phyloP scores from a whole-genome alignment of 2,113 vertebrate species.

The Salvelinus alpinus region DNA sequence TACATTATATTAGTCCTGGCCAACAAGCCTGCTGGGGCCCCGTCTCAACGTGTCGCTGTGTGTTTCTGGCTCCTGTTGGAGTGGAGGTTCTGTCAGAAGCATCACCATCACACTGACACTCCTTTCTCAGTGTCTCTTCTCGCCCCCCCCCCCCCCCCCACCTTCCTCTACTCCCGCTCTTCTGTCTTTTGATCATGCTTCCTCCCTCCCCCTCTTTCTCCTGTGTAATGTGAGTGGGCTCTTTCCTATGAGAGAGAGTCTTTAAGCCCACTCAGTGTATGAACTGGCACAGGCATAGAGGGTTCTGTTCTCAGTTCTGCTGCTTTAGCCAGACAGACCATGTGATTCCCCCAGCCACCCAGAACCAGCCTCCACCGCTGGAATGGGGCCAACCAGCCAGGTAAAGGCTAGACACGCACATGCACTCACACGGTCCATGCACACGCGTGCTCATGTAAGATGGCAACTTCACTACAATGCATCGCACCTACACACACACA shows the following conservation, averaged over 20 bases:
- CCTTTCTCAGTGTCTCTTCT: slow-evolving; percentile 26
- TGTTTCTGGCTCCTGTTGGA: too few relatives aligned
- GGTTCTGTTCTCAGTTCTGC: slow-evolving; percentile 33
- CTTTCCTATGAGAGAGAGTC: slow-evolving; percentile 46
- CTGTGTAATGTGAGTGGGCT: slow-evolving; percentile 51
- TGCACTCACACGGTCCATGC: slow-evolving; percentile 17
- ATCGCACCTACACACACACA: too few relatives aligned
- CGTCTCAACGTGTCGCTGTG: neutral
- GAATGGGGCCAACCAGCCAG: slow-evolving; percentile 47
- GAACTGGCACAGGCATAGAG: slow-evolving; percentile 58
- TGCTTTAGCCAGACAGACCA: slow-evolving; percentile 42
- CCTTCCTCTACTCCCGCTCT: slow-evolving; percentile 14
- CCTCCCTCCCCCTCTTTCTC: slow-evolving; percentile 29
- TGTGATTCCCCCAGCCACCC: slow-evolving; percentile 62
- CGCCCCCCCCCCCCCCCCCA: neutral
- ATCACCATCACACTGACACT: slow-evolving; percentile 12
- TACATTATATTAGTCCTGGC: slow-evolving; percentile 13
- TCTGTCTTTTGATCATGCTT: slow-evolving; percentile 18
- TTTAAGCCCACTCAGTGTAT: slow-evolving; percentile 53
- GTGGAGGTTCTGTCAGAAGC: slow-evolving; percentile 14
- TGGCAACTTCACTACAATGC: slow-evolving; percentile 33
- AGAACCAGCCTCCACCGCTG: slow-evolving; percentile 44
- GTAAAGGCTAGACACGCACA: slow-evolving; percentile 35
- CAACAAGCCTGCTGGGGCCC: neutral
- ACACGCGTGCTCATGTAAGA: slow-evolving; percentile 35